Conservation (phyloP, 2,888 invertebrate genomes). For the Tenthredo mesomela region DNA sequence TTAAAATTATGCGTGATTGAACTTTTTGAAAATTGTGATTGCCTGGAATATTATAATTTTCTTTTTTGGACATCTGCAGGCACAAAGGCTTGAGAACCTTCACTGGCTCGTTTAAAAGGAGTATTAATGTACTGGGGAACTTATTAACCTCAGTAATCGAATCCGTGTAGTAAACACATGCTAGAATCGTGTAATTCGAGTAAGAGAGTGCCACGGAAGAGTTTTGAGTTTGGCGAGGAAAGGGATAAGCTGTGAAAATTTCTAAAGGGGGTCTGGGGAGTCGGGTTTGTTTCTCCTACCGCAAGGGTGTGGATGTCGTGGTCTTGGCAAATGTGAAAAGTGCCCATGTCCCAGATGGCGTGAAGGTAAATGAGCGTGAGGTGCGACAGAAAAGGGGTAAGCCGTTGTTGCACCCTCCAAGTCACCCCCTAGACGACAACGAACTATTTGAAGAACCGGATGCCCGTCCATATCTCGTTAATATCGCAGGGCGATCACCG, state of each 20-base stretch:
- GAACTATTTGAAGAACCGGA: constrained; percentile 75
- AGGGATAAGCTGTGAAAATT: constrained; percentile 27
- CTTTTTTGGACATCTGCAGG: background rate
- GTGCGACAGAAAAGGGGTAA: constrained; percentile 71
- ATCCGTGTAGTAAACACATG: background rate
- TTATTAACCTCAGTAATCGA: constrained; percentile 39
- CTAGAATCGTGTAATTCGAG: constrained; percentile 25
- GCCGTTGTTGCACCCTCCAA: constrained; percentile 68
- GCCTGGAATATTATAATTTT: background rate
- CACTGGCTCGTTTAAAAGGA: background rate
- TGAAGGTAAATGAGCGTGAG: constrained; percentile 70
- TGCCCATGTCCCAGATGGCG: constrained; percentile 71
- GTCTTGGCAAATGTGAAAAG: constrained; percentile 72
- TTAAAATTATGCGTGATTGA: too few relatives aligned
- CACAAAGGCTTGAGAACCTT: background rate
- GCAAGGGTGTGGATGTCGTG: constrained; percentile 73
- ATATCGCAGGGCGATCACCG: background rate
- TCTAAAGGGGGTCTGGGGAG: background rate
- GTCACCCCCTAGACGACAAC: constrained; percentile 73
- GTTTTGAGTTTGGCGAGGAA: constrained; percentile 53
- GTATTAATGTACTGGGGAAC: background rate
- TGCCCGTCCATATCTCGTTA: constrained; percentile 72
- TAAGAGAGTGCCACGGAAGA: constrained; percentile 48
- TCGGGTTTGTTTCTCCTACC: constrained; percentile 64
- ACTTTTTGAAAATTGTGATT: too few relatives aligned